Evolutionary conservation across 1,140 invertebrate species (phyloP).

Genomic region (Parasteatoda tepidariorum): DNA sequence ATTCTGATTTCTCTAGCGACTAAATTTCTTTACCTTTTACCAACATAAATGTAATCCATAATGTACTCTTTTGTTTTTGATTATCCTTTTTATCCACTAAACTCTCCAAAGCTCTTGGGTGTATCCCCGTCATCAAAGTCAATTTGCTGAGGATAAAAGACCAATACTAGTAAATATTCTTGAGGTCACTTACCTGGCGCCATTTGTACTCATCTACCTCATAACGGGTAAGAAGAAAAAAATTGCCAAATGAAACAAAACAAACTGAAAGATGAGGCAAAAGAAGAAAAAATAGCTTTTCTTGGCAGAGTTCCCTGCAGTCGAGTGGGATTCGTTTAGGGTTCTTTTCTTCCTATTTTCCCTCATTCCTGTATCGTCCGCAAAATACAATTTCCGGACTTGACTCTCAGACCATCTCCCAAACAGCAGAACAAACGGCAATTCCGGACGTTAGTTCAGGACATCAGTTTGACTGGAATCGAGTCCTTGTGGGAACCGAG

Average conservation of each 20-base stretch:
- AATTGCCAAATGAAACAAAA: neutral
- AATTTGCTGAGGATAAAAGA: no score
- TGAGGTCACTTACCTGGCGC: neutral
- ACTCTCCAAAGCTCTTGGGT: no score
- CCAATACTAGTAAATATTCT: neutral
- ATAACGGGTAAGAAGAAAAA: neutral
- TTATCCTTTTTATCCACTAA: no score
- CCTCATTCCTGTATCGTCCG: neutral
- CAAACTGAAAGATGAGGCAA: neutral
- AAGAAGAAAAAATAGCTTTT: neutral
- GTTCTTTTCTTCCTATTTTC: neutral
- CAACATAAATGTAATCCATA: no score
- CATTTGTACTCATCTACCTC: neutral
- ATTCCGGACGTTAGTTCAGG: slow-evolving; percentile 17
- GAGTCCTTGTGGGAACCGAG: neutral
- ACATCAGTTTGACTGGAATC: neutral
- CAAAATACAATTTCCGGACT: slow-evolving; percentile 51
- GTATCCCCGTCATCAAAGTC: no score
- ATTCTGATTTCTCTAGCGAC: no score
- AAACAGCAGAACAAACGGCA: slow-evolving; percentile 9
- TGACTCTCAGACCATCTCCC: slow-evolving; percentile 16
- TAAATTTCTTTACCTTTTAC: no score
- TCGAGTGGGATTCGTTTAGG: neutral
- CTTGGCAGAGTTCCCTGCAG: neutral
- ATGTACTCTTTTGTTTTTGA: no score